Evolutionary conservation across 2,113 vertebrate genomes (phyloP), one percentile per base, ranked within the genome.

Genomic region (Zosterops pallidus): DNA sequence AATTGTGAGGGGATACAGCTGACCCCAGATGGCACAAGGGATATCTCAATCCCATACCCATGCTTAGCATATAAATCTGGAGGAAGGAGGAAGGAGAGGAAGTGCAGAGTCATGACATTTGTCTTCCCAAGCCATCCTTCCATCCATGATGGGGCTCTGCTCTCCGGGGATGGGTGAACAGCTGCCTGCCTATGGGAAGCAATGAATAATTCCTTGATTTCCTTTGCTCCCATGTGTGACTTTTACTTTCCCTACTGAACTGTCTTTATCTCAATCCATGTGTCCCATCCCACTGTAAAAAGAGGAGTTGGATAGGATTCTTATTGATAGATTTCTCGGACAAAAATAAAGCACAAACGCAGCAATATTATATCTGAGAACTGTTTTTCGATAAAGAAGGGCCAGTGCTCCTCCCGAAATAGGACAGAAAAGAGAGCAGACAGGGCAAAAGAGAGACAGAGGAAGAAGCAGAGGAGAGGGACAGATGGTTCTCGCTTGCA

Each of bases 91-190:
- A 67, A 63, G 22, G 9, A 4, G 9, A 29, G 9, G 22, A 62
- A 8, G 1, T 62, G 65, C 2, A 11, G 46, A 47, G 22, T 44
- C 15, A 37, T 23, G n/a, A 1, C 1, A 2, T 71, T 78, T 68
- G 17, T 70, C 44, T 75, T 74, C 23, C 29, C 21, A 60, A 59
- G 29, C 46, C 7, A 60, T 18, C 1, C 1, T 35, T 77, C 33
- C 22, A 20, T 0, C 0, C 0, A 0, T 31, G 46, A 37, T 46
- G 24, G 11, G 37, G 9, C 11, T 12, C n/a, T 26, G 16, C 18
- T 79, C 4, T 67, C 70, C 31, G n/a, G 31, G 21, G 39, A 41
- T 55, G 20, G 31, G 18, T 42, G 21, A 62, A 60, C 33, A 60
- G 13, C 39, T 71, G 31, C 18, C 65, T 62, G 26, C 6, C 1